A percentile compares a stretch with the other conserved stretches of the same genome.
These are phyloP conservation scores for Drosophila eohydei DNA, from an alignment of 2,888 invertebrate species.

Conservation along the genomic window DNA sequence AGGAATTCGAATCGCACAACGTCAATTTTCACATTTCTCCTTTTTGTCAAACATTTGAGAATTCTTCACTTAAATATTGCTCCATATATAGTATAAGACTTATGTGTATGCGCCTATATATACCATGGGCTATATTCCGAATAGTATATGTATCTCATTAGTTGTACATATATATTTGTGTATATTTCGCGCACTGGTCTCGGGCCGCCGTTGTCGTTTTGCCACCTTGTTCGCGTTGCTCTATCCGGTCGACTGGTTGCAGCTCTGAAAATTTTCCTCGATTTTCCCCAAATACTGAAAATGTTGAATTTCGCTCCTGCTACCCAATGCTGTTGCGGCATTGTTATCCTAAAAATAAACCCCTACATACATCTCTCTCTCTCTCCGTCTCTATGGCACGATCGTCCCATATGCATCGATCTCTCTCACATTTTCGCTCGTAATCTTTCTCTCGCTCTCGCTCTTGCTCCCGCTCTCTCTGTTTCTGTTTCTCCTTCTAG, in stretches of 20 bases:
- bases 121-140: conserved; percentile 51
- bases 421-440: conserved; percentile 18
- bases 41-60: conserved; percentile 53
- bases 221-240: conserved; percentile 71
- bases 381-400: conserved; percentile 1
- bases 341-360: conserved; percentile 78
- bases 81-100: conserved; percentile 55
- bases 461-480: conserved; percentile 11
- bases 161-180: conserved; percentile 28
- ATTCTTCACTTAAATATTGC: conserved; percentile 47
- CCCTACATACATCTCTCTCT: conserved; percentile 13
- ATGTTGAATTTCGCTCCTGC: conserved; percentile 56
- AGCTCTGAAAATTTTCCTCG: conserved; percentile 58
- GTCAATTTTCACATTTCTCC: conserved; percentile 58
- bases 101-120: conserved; percentile 25
- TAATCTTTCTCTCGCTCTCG: conserved; percentile 6
- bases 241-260: conserved; percentile 73
- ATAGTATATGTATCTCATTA: conserved; percentile 32
- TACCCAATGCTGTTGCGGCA: conserved; percentile 59
- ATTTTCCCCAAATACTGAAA: conserved; percentile 60
- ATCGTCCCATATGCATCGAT: conserved; percentile 15
- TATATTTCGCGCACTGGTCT: conserved; percentile 67
- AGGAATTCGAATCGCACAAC: conserved; percentile 27
- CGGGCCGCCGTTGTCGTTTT: conserved; percentile 47
- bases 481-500: conserved; percentile 9